Percentiles rank a stretch among this genome's conserved stretches.
Conservation (phyloP, 2,888 invertebrate species). For the Philereme transversata region DNA sequence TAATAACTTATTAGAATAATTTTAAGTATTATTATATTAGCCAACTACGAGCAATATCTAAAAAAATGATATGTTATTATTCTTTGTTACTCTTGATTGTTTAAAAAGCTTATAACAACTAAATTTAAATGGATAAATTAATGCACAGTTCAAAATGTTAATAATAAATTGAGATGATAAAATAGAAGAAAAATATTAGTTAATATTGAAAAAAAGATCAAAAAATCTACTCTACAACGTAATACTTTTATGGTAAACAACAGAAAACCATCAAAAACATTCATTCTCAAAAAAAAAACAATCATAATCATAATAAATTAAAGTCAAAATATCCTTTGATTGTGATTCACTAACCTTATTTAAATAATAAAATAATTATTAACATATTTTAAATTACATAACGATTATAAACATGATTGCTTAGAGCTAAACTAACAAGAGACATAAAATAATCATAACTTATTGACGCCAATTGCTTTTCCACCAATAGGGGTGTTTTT, state of each 20-base stretch:
- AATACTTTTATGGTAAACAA: slow-evolving; percentile 69
- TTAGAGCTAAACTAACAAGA: too few species aligned
- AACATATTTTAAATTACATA: too few species aligned
- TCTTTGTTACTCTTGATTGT: slow-evolving; percentile 75
- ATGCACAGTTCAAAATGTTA: slow-evolving; percentile 22
- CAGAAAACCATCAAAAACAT: slow-evolving; percentile 23
- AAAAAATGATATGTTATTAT: slow-evolving; percentile 74
- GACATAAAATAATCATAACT: too few species aligned
- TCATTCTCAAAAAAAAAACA: background rate
- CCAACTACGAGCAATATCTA: slow-evolving; percentile 30
- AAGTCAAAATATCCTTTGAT: slow-evolving; percentile 11
- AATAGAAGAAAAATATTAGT: slow-evolving; percentile 11
- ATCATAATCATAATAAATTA: slow-evolving; percentile 15
- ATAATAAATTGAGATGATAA: slow-evolving; percentile 20
- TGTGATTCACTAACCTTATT: slow-evolving; percentile 25
- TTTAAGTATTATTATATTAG: slow-evolving; percentile 17
- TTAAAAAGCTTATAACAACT: slow-evolving; percentile 24
- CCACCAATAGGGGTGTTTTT: too few species aligned
- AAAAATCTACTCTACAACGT: slow-evolving; percentile 56
- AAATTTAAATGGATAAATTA: slow-evolving; percentile 35
- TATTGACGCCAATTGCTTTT: too few species aligned
- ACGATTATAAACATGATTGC: too few species aligned
- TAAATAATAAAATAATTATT: background rate
- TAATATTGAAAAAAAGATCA: slow-evolving; percentile 4
- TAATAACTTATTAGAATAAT: slow-evolving; percentile 20